Evolutionary conservation across 2,797 vertebrate species (phyloP), one percentile per base, ranked within the genome.

Genomic region (Pygocentrus nattereri): DNA sequence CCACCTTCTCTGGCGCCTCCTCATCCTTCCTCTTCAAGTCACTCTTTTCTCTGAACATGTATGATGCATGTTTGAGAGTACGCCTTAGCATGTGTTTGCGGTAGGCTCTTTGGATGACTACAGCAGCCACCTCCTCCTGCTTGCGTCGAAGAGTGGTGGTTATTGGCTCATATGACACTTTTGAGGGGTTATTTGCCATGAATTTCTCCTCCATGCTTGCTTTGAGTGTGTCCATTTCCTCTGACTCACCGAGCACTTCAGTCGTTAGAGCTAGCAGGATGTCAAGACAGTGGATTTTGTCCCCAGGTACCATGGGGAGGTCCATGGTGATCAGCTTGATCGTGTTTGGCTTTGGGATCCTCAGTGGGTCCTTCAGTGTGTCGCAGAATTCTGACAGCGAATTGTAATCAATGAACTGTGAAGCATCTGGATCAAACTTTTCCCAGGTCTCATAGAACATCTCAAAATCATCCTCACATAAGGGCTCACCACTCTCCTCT

Each of bases 361-460:
- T 93, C 86, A 99, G 91, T 0, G 98, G 98, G 52, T 97, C 97
- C 88, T 97, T 95, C 31, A 99, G 88, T 0, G 94, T 95, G 85
- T 99, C 95, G 11, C 96, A 98, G 74, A 99, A 98, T n/a, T 97
- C 95, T 0, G 97, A 97, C 86, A 99, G 93, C 59, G 91, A 88
- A 54, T 93, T 94, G 85, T 97, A 99, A 0, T 91, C 90, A 0
- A 99, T 96, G 86, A 97, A 99, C 88, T 98, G 97, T 0, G 97
- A 97, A n/a, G 97, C 97, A 0, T 95, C 93, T 0, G 96, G 96
- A 85, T 99, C 98, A 0, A 98, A 99, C 89, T 97, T 99, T 93
- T 99, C 97, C 98, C 97, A 99, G 0, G 94, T 98, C 89, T 98
- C 97, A 0, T 97, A 98, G 85, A 99, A 98, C 97, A 98, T 98